Conservation (phyloP, 2,113 vertebrate genomes). For the Cromileptes altivelis region DNA sequence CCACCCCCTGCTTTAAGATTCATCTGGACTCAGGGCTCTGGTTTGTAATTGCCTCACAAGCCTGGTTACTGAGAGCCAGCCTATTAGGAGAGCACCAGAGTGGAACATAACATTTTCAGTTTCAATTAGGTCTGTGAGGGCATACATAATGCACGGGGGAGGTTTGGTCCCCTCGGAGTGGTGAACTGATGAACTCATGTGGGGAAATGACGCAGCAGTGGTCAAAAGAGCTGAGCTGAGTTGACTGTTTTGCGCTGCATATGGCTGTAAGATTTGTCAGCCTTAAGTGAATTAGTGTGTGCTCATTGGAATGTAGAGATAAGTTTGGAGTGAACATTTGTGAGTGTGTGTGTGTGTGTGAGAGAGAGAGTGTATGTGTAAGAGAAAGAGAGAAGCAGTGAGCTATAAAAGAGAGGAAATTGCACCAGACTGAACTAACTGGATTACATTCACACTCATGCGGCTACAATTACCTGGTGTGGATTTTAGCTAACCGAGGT, state of each 20-base stretch:
- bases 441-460: conserved; percentile 43
- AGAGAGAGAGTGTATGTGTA: neutral
- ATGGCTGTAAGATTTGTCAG: conserved; percentile 58
- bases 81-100: conserved; percentile 82
- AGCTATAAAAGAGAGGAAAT: conserved; percentile 52
- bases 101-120: conserved; percentile 89
- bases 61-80: conserved; percentile 73
- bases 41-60: conserved; percentile 80
- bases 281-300: conserved; percentile 66
- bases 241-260: conserved; percentile 50
- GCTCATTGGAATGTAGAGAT: conserved; percentile 61
- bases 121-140: conserved; percentile 86
- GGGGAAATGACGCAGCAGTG: conserved; percentile 54
- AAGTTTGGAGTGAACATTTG: conserved; percentile 32
- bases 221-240: conserved; percentile 45
- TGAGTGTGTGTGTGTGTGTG: neutral
- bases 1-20: conserved; percentile 38
- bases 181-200: conserved; percentile 70
- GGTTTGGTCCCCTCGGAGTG: conserved; percentile 60
- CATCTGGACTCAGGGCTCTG: conserved; percentile 56
- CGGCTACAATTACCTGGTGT: conserved; percentile 39
- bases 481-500: conserved; percentile 16
- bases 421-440: conserved; percentile 48
- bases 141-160: conserved; percentile 82
- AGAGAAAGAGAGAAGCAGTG: neutral